phyloP scores from a whole-genome alignment of 2,113 vertebrate species.

The Diadophis punctatus region DNA sequence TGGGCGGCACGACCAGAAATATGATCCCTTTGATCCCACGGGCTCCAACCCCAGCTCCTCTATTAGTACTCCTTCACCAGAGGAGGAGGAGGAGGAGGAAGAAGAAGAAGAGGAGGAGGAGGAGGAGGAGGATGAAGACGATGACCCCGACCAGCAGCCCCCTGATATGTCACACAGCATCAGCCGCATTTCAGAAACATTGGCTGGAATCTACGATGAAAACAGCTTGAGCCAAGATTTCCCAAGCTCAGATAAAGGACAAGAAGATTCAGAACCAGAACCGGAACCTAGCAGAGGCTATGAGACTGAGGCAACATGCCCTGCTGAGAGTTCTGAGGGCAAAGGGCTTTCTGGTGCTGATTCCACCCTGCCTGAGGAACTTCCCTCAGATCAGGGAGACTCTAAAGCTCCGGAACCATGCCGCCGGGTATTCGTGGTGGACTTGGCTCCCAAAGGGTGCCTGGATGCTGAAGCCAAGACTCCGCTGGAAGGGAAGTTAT shows the following conservation, averaged over 20 bases:
- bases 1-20: conserved; percentile 79
- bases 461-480: conserved; percentile 47
- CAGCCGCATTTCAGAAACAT: conserved; percentile 68
- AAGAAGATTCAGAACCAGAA: conserved; percentile 17
- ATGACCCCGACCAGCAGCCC: conserved; percentile 14
- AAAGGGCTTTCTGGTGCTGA: conserved; percentile 43
- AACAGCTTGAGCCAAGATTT: conserved; percentile 72
- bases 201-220: conserved; percentile 73
- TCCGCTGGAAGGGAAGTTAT: conserved; percentile 63
- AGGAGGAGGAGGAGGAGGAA: conserved; percentile 52
- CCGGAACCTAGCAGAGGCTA: neutral
- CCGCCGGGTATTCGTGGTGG: conserved; percentile 64
- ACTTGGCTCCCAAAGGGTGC: conserved; percentile 14
- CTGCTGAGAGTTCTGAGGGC: conserved; percentile 7
- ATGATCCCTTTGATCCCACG: conserved; percentile 91
- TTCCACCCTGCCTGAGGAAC: conserved; percentile 50
- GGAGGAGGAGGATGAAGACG: conserved; percentile 49
- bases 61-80: conserved; percentile 60
- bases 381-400: conserved; percentile 45
- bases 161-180: conserved; percentile 62
- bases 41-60: conserved; percentile 78
- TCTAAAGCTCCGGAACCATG: conserved; percentile 34
- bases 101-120: conserved; percentile 49
- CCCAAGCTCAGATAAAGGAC: conserved; percentile 48
- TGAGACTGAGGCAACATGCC: conserved; percentile 1